These are phyloP conservation scores for Peromyscus aztecus DNA, from an alignment of 2,797 vertebrate genomes.

Conservation along the genomic window DNA sequence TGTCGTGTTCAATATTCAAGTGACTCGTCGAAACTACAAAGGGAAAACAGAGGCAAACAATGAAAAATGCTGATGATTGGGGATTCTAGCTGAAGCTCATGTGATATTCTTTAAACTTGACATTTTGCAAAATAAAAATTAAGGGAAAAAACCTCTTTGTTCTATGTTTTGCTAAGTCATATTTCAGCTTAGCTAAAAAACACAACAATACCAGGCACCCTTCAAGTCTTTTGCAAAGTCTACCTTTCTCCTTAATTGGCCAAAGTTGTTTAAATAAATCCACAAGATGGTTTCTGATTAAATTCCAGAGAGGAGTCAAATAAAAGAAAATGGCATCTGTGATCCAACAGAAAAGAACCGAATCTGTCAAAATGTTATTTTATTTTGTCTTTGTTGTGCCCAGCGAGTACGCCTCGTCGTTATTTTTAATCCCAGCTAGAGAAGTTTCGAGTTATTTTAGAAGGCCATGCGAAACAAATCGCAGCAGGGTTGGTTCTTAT, in stretches of 20 bases:
- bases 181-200: conserved; percentile 41
- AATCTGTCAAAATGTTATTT: conserved; percentile 66
- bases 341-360: not conserved
- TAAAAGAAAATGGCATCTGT: conserved; percentile 66
- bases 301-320: conserved; percentile 59
- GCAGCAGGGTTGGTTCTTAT: conserved; percentile 66
- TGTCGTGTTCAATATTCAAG: not conserved
- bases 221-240: conserved; percentile 36
- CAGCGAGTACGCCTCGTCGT: conserved; percentile 62
- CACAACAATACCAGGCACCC: not conserved
- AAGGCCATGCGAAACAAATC: conserved; percentile 61
- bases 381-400: conserved; percentile 65
- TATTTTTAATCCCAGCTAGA: conserved; percentile 74
- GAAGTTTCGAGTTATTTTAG: conserved; percentile 71
- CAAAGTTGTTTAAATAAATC: conserved; percentile 67
- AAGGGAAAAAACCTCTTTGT: not conserved
- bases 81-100: not conserved
- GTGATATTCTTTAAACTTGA: conserved; percentile 24
- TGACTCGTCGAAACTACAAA: conserved; percentile 20
- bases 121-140: conserved; percentile 60
- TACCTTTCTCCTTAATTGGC: conserved; percentile 65
- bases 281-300: conserved; percentile 55
- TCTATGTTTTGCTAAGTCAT: conserved; percentile 5
- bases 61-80: conserved; percentile 20
- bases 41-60: not conserved